Evolutionary conservation across 2,113 vertebrate species (phyloP).

Genomic region (Apteryx owenii): DNA sequence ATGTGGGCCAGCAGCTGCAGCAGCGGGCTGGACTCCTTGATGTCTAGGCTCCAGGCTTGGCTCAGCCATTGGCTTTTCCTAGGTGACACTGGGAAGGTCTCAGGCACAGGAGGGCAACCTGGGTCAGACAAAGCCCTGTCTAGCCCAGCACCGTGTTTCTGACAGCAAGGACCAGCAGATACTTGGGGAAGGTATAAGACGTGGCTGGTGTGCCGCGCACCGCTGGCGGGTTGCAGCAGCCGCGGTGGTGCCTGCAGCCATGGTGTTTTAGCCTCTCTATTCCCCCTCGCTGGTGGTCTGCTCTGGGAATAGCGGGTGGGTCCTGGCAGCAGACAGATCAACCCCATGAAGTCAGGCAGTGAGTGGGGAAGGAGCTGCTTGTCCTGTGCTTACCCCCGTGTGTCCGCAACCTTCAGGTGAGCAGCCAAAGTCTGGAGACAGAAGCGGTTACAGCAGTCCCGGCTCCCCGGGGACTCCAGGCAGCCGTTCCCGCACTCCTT

Average conservation of each 20-base stretch:
- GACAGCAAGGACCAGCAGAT: no score
- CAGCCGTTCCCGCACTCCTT: constrained; percentile 86
- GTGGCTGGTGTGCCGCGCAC: no score
- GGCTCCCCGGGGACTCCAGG: constrained; percentile 91
- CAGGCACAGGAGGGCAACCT: no score
- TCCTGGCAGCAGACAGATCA: not conserved
- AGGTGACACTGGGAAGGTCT: not conserved
- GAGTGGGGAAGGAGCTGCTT: not conserved
- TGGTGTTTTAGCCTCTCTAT: no score
- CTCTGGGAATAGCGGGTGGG: not conserved
- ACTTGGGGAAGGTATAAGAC: no score
- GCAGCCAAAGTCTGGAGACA: constrained; percentile 84
- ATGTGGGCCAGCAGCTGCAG: not conserved
- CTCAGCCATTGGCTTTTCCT: not conserved
- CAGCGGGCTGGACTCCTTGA: no score
- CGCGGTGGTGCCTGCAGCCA: no score
- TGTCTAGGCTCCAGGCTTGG: no score
- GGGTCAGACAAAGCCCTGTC: no score
- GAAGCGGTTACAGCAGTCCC: constrained; percentile 94
- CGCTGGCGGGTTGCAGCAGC: no score
- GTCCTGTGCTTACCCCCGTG: not conserved
- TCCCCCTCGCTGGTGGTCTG: not conserved
- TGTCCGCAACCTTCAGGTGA: constrained; percentile 70
- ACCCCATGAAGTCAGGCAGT: not conserved
- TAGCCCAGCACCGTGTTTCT: no score